Evolutionary conservation across 2,888 invertebrate species (phyloP), one percentile per base, ranked within the genome.

Genomic region (Furcula furcula): DNA sequence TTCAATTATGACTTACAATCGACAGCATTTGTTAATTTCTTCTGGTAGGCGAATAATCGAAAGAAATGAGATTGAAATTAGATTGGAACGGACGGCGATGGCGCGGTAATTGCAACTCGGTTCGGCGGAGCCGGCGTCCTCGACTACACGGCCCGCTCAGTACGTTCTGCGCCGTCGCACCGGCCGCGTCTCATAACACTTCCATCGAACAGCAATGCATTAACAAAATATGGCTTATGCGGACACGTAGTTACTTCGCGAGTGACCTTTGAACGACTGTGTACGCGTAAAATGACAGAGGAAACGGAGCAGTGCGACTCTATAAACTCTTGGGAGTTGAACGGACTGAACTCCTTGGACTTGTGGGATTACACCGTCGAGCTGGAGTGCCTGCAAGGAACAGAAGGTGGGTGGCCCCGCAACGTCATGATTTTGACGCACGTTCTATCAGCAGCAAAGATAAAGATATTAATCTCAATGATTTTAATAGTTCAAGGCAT

Each of bases 321-420:
- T 39, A 66, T 87, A 52, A 88, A 83, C 69, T 86, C 88, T 7
- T 90, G 89, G 89, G 89, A 90, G 72, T 68, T 86, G 59, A 89
- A 85, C 68, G 89, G 91, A 42, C 79, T 93, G 54, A 93, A 92
- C 67, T 94, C 94, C 31, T 79, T 95, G 76, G 95, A 95, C 74
- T 92, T 92, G 64, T 95, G 95, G 95, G 95, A 95, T 90, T 95
- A 95, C 74, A 93, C 94, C 29, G 94, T 95, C 59, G 95, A 95
- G 75, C 83, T 95, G 80, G 95, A 95, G 74, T 95, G 94, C 76
- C 88, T 95, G 58, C 91, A 93, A 74, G 94, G 93, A 62, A 92
- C 92, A 48, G 92, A 94, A 94, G 94, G 94, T 94, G 78, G 78
- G 85, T 78, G 61, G 63, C 21, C 3, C 3, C 69, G 76, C 76